Base-by-base conservation (phyloP, 2,113 vertebrate genomes). In the Crotalus helleri region DNA sequence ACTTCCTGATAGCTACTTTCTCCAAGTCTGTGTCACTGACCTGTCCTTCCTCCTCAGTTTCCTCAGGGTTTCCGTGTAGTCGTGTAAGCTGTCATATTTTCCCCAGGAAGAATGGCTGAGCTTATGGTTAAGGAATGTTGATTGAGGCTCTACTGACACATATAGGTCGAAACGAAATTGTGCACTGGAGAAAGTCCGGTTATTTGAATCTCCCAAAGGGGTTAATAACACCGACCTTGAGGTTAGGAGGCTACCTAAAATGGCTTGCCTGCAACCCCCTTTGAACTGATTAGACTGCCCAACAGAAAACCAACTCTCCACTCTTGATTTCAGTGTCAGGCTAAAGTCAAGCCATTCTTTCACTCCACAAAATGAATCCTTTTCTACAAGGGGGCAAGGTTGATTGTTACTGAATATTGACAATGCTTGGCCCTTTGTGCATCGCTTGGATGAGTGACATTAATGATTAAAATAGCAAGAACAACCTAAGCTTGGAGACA, bases 241-340 rank as follows among this genome's bases (percentile, higher is more conserved):
- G 91, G 91, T n/a, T 17, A 53, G 33, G 87, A 81, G 51, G 59
- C 51, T 57, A 92, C 89, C 86, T 39, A 55, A 69, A 89, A 69
- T 1, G 53, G 91, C 23, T 64, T 92, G 86, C 61, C 13, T 46
- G 59, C 46, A 54, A 0, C 29, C 8, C 23, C 13, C 24, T 81
- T 81, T 74, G 91, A 88, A 64, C 61, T 46, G 59, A 92, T 89
- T 57, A 81, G 91, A n/a, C 13, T 55, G n/a, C 51, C 61, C 51
- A 21, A 21, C 23, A 3, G 87, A 87, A 46, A 57, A 39, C 7
- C 23, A 81, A 44, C 59, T 39, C 15, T 55, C 59, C 49, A 54
- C 49, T 57, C 87, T 92, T 88, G 51, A 74, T 89, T 81, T 89
- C 87, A 49, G 15, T 92, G 61, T 74, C 87, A 69, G 23, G 91